These are phyloP conservation scores for Cepaea nemoralis DNA, from an alignment of 1,140 invertebrate genomes.

Conservation along the genomic window DNA sequence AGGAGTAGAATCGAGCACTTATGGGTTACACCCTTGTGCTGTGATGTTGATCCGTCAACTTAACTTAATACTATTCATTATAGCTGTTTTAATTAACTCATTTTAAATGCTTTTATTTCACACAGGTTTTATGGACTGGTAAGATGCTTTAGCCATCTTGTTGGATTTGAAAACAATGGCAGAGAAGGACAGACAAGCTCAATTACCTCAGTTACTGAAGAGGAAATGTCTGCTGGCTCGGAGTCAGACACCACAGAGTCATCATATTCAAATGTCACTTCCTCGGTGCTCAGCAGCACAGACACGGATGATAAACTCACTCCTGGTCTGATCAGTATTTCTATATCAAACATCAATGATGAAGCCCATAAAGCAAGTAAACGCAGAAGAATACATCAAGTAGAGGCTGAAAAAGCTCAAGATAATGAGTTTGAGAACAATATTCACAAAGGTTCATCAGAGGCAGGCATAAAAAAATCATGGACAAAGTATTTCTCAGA, in stretches of 20 bases:
- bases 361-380: neutral
- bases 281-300: slow-evolving; percentile 30
- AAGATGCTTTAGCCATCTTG: neutral
- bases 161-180: neutral
- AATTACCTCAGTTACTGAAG: slow-evolving; percentile 38
- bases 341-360: slow-evolving; percentile 23
- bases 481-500: neutral
- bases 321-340: slow-evolving; percentile 24
- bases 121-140: neutral
- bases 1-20: too few relatives aligned
- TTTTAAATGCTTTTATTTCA: too few relatives aligned
- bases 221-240: slow-evolving; percentile 27
- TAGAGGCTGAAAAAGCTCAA: neutral
- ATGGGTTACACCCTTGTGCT: too few relatives aligned
- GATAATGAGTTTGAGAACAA: too few relatives aligned
- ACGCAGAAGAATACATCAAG: neutral
- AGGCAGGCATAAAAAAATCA: neutral
- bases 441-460: neutral
- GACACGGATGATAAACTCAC: slow-evolving; percentile 41
- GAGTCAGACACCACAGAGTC: slow-evolving; percentile 40
- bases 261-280: slow-evolving; percentile 21
- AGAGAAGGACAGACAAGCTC: slow-evolving; percentile 37
- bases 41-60: too few relatives aligned
- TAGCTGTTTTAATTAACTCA: too few relatives aligned
- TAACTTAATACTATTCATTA: too few relatives aligned